phyloP scores from a whole-genome alignment of 2,113 vertebrate genomes.

The Plestiodon gilberti region DNA sequence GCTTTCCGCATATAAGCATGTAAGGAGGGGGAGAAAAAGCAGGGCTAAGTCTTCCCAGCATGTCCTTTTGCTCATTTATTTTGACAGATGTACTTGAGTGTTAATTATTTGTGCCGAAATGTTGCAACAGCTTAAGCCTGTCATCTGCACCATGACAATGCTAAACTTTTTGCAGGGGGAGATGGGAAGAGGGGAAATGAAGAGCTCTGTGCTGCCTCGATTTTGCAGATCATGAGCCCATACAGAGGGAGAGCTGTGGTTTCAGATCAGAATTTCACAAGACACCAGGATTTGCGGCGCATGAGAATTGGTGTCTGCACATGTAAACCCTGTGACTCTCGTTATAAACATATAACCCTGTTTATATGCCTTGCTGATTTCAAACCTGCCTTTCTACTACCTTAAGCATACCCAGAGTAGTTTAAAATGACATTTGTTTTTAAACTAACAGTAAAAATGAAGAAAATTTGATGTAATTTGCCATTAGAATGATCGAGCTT shows the following conservation, averaged over 20 bases:
- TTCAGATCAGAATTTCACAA: background rate
- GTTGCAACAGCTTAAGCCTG: background rate
- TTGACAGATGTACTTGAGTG: conserved; percentile 46
- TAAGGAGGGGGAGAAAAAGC: background rate
- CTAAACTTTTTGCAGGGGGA: background rate
- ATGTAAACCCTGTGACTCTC: background rate
- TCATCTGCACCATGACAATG: background rate
- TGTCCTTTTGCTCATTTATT: conserved; percentile 21
- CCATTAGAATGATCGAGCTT: no score
- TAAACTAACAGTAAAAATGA: no score
- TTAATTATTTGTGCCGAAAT: conserved; percentile 53
- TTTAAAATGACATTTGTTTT: background rate
- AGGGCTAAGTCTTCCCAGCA: background rate
- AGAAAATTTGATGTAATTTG: no score
- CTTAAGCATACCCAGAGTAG: background rate
- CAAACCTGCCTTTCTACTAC: background rate
- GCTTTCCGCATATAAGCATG: no score
- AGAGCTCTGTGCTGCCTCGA: background rate
- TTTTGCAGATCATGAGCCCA: background rate
- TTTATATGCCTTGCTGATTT: background rate
- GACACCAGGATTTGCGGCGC: background rate
- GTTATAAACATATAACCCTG: no score
- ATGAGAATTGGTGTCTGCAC: background rate
- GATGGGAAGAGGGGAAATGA: background rate
- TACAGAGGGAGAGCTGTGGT: background rate